Conservation (phyloP, 2,113 vertebrate species). For the Psephotus haematonotus region DNA sequence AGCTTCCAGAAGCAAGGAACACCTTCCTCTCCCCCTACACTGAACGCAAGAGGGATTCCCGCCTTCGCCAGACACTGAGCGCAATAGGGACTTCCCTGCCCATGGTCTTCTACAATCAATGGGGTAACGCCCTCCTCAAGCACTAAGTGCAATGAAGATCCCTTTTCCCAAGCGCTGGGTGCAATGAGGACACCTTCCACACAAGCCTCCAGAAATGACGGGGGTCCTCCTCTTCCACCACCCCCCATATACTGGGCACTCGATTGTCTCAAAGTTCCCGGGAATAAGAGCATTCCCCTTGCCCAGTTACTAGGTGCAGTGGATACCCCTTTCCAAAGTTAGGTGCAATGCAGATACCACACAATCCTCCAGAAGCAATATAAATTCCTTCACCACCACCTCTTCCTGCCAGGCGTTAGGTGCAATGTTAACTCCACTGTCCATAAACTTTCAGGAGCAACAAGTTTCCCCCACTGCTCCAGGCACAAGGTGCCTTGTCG, state of each 20-base stretch:
- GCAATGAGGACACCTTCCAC: background rate
- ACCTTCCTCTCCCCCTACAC: fast-evolving
- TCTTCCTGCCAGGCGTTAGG: background rate
- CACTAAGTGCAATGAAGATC: background rate
- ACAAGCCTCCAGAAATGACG: background rate
- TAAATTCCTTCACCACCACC: background rate
- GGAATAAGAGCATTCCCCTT: background rate
- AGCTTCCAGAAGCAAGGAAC: background rate
- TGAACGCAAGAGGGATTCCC: background rate
- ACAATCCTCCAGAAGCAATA: background rate
- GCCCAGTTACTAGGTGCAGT: background rate
- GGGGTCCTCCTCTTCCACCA: background rate
- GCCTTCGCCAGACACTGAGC: fast-evolving
- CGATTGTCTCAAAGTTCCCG: background rate
- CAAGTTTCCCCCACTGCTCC: background rate
- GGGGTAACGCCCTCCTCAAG: background rate
- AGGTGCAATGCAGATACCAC: background rate
- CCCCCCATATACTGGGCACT: background rate
- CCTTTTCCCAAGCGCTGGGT: background rate
- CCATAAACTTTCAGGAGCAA: background rate
- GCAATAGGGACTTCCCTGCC: background rate
- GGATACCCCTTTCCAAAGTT: background rate
- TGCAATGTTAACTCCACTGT: too few species aligned
- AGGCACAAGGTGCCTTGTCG: background rate
- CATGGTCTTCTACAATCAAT: fast-evolving